Evolutionary conservation across 2,113 vertebrate species (phyloP), one percentile per base, ranked within the genome.

Genomic region (Leucosticte australis): DNA sequence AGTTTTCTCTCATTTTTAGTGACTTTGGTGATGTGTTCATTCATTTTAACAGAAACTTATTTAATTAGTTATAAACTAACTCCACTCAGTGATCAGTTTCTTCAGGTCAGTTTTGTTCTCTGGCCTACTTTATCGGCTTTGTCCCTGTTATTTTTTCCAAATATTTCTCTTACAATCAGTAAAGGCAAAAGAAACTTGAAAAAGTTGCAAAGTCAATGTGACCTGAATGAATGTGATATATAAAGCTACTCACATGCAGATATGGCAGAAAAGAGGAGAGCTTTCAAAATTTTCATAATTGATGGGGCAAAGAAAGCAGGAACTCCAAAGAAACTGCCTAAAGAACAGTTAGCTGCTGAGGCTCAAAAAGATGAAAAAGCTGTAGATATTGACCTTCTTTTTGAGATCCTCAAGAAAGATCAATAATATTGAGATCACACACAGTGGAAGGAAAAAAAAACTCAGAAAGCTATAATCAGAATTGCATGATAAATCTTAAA

Each of bases 341-440:
- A 82, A 82, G 44, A 84, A 73, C 21, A 91, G 57, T 85, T 69
- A 87, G 21, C 7, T 76, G 26, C 6, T 69, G 28, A 28, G 13
- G 28, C 75, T 90, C 70, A 69, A 44, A 96, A 79, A 87, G 33
- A 63, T 92, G 26, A 95, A 95, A 82, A 77, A 83, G 30, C 33
- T 67, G 42, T n/a, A 83, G 55, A 39, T 87, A 90, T 47, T 90
- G 81, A 93, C 63, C 24, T 56, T 42, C 22, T 91, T 83, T 75
- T 81, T 67, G 62, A 94, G 44, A 57, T 82, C 26, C 21, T 85
- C 70, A 46, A 57, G 41, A 75, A 79, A 14, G 62, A 96, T 95
- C 81, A 26, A 95, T 97, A 94, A 73, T 89, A 76, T 19, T 73
- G 74, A 87, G 33, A 89, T 70, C 56, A 71, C 23, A 88, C 47